phyloP scores from a whole-genome alignment of 2,888 invertebrate species.

The Thymelicus acteon region DNA sequence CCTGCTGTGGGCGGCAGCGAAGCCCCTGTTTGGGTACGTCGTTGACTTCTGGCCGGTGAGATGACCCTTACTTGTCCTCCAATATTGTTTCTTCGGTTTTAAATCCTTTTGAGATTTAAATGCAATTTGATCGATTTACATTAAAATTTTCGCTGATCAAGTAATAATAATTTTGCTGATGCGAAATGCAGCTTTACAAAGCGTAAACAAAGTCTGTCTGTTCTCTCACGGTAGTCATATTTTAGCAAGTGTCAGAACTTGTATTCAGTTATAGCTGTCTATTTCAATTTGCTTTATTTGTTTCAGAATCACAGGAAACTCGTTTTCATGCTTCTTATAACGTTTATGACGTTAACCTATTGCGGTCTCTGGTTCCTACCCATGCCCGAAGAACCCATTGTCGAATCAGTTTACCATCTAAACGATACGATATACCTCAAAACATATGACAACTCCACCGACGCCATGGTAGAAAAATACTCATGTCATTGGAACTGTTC shows the following conservation, averaged over 20 bases:
- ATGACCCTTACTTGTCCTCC: constrained; percentile 6
- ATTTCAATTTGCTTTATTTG: constrained; percentile 16
- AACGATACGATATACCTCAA: constrained; percentile 69
- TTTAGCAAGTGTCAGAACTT: too few species aligned
- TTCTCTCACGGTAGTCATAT: too few species aligned
- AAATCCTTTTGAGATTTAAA: too few species aligned
- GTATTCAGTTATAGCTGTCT: too few species aligned
- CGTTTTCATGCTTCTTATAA: constrained; percentile 88
- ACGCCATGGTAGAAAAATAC: constrained; percentile 58
- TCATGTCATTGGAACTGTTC: constrained; percentile 73
- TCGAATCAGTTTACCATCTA: constrained; percentile 63
- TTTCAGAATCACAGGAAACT: constrained; percentile 86
- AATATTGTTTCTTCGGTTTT: background rate
- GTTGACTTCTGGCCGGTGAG: constrained; percentile 89
- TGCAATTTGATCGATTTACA: background rate
- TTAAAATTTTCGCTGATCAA: too few species aligned
- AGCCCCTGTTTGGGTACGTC: constrained; percentile 90
- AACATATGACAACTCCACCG: constrained; percentile 48
- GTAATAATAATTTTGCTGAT: too few species aligned
- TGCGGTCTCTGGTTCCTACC: constrained; percentile 88
- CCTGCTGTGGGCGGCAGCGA: constrained; percentile 90
- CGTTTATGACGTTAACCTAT: constrained; percentile 87
- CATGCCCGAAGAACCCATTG: constrained; percentile 47
- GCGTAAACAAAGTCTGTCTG: too few species aligned
- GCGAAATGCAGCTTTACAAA: too few species aligned